Percentiles rank a stretch among this genome's conserved stretches.
Conservation (phyloP, 1,140 invertebrate species). For the Eumeta japonica region DNA sequence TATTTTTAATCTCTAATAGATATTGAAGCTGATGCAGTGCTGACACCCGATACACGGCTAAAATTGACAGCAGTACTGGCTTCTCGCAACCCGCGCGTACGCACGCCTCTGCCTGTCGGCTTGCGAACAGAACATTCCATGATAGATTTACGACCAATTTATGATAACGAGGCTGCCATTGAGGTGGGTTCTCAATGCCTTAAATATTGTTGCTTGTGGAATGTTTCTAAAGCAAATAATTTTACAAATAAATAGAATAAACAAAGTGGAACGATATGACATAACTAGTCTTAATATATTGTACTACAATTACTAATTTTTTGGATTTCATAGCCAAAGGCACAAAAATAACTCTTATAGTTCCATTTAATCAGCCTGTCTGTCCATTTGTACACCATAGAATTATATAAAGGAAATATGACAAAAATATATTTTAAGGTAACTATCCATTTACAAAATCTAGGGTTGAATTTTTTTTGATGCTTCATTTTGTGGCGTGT, state of each 20-base stretch:
- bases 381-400: too few species aligned
- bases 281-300: background rate
- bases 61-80: conserved; percentile 70
- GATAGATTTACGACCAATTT: conserved; percentile 69
- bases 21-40: too few species aligned
- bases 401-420: too few species aligned
- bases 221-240: background rate
- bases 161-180: conserved; percentile 61
- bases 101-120: conserved; percentile 68
- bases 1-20: too few species aligned
- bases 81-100: conserved; percentile 64
- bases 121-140: conserved; percentile 68
- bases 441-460: too few species aligned
- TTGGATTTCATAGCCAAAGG: background rate
- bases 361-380: too few species aligned
- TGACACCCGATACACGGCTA: conserved; percentile 63
- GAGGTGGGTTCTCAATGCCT: conserved; percentile 35
- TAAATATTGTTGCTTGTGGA: conserved; percentile 62
- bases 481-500: too few species aligned
- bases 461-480: too few species aligned
- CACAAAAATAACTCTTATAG: too few species aligned
- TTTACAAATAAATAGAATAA: background rate
- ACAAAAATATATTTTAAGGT: too few species aligned
- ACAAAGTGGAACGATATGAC: background rate
- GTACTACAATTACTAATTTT: background rate